Evolutionary conservation across 2,113 vertebrate species (phyloP).

Genomic region (Actenoides hombroni): DNA sequence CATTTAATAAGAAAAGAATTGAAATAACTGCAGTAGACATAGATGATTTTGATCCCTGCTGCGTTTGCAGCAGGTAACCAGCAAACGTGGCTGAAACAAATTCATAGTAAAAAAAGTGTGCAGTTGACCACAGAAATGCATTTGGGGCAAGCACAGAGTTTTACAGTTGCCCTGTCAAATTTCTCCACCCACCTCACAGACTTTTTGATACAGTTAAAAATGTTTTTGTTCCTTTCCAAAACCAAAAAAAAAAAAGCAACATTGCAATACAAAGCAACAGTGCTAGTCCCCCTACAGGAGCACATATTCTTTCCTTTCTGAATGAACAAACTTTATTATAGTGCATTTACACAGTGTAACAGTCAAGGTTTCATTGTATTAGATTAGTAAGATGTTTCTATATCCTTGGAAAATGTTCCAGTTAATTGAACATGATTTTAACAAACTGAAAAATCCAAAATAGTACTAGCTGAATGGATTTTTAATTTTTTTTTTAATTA

Average conservation of each 20-base stretch:
- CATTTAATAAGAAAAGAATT: conserved; percentile 24
- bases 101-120: neutral
- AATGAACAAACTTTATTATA: neutral
- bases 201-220: neutral
- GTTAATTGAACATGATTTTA: neutral
- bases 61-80: neutral
- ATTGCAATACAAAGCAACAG: neutral
- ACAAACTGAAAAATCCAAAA: neutral
- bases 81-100: neutral
- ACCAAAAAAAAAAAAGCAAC: neutral
- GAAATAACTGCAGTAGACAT: neutral
- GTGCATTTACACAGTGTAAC: neutral
- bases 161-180: neutral
- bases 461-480: neutral
- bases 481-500: neutral
- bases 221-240: neutral
- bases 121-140: neutral
- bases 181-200: neutral
- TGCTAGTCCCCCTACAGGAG: accelerated
- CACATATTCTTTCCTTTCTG: neutral
- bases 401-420: neutral
- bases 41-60: neutral
- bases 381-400: neutral
- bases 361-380: neutral
- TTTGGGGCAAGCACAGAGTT: neutral